These are phyloP conservation scores for Cydia splendana DNA, from an alignment of 1,140 invertebrate species.

Conservation along the genomic window DNA sequence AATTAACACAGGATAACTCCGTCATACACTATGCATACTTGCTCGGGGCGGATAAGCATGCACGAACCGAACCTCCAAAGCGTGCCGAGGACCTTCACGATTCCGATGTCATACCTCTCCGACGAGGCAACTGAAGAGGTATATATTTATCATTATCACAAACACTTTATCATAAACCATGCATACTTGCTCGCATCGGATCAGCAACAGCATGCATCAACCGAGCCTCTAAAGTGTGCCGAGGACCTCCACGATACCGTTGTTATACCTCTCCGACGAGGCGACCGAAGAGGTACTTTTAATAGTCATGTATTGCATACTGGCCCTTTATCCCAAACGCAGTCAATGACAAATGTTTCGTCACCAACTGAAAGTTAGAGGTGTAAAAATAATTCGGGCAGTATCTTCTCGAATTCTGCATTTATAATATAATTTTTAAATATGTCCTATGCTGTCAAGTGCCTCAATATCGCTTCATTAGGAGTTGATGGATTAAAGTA, in stretches of 20 bases:
- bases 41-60: slow-evolving; percentile 95
- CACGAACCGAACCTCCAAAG: slow-evolving; percentile 96
- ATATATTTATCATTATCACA: no score
- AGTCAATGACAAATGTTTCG: no score
- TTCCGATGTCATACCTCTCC: slow-evolving; percentile 65
- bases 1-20: slow-evolving; percentile 84
- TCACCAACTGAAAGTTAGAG: no score
- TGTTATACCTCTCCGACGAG: slow-evolving; percentile 52
- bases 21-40: slow-evolving; percentile 87
- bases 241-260: slow-evolving; percentile 86
- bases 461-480: no score
- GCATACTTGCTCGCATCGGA: slow-evolving; percentile 92
- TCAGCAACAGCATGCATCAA: slow-evolving; percentile 94
- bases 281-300: background rate
- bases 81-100: slow-evolving; percentile 92
- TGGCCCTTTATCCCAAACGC: no score
- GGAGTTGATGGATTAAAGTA: no score
- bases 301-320: background rate
- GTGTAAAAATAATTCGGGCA: no score
- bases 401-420: no score
- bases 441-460: no score
- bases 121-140: background rate
- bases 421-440: no score
- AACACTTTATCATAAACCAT: slow-evolving; percentile 88
- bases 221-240: slow-evolving; percentile 97